Evolutionary conservation across 2,113 vertebrate genomes (phyloP), one percentile per base, ranked within the genome.

Genomic region (Phoenicopterus ruber): DNA sequence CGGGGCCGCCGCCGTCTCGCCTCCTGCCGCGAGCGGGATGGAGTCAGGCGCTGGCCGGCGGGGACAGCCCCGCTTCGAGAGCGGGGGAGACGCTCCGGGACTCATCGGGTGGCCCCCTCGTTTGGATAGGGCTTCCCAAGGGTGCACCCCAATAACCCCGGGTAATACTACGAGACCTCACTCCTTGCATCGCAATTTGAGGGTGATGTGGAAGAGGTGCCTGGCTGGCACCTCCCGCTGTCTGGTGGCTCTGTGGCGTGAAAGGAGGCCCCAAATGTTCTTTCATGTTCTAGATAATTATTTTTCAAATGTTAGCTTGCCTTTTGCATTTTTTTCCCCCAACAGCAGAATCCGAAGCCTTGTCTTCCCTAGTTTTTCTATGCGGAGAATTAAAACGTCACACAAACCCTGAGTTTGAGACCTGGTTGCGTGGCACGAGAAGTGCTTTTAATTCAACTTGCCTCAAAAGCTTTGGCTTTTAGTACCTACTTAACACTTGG

Each of bases 381-480:
- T 4, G n/a, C 47, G 50, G 40, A 54, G 63, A 92, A 88, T 65
- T 84, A 76, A 84, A 86, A 76, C 36, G 32, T 55, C 67, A 52
- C 0, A 0, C 38, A 78, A 79, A 74, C 40, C 54, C 65, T 44
- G 52, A 80, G 40, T 82, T 73, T 80, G 78, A 94, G 66, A 96
- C 54, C 29, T 34, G 65, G 63, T 62, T 84, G 34, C 2, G 0
- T 22, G 47, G 42, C 21, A 34, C 0, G 1, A 74, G 66, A 92
- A 96, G 49, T 49, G 74, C 66, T 92, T 93, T 86, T 86, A 73
- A 76, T 71, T 86, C 76, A 36, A 63, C 82, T 93, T 94, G 42
- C 47, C 82, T 93, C 10, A 2, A 91, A 96, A 80, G 70, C 71
- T 90, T 90, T 92, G 82, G 59, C 82, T 78, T 93, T 94, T 80